phyloP scores from a whole-genome alignment of 2,888 invertebrate species.

The Malachius bipustulatus region DNA sequence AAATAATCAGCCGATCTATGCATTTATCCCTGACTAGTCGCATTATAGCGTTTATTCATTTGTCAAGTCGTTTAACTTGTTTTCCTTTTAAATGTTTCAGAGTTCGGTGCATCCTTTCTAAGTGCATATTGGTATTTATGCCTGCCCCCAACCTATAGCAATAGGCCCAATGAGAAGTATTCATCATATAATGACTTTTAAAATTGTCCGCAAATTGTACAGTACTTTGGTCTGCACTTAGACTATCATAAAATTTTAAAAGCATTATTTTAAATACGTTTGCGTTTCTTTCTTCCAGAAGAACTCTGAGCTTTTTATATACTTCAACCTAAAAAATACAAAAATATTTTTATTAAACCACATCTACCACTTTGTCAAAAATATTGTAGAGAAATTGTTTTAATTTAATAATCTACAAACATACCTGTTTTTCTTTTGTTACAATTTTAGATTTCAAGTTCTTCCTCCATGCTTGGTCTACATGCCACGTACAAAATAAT shows the following conservation, averaged over 20 bases:
- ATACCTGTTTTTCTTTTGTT: slow-evolving; percentile 6
- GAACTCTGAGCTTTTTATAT: slow-evolving; percentile 4
- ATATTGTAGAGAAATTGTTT: too few relatives aligned
- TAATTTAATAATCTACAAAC: too few relatives aligned
- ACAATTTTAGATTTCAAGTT: slow-evolving; percentile 8
- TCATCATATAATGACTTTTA: too few relatives aligned
- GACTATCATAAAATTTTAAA: too few relatives aligned
- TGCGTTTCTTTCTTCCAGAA: slow-evolving; percentile 8
- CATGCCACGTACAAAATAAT: slow-evolving; percentile 10
- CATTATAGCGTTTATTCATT: slow-evolving; percentile 11
- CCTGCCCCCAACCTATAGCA: slow-evolving; percentile 8
- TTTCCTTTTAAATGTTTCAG: slow-evolving; percentile 13
- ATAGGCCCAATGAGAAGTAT: slow-evolving; percentile 7
- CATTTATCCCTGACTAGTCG: slow-evolving; percentile 11
- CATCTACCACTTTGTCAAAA: too few relatives aligned
- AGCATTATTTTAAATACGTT: too few relatives aligned
- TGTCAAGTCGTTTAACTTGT: slow-evolving; percentile 12
- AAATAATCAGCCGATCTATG: too few relatives aligned
- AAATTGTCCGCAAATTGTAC: too few relatives aligned
- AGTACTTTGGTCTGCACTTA: too few relatives aligned
- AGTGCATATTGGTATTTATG: slow-evolving; percentile 10
- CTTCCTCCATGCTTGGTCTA: slow-evolving; percentile 8
- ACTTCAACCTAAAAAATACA: too few relatives aligned
- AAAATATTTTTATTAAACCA: too few relatives aligned
- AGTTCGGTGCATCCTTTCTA: slow-evolving; percentile 11